Evolutionary conservation across 2,797 vertebrate species (phyloP).

Genomic region (Enteromius thamalakanensis): DNA sequence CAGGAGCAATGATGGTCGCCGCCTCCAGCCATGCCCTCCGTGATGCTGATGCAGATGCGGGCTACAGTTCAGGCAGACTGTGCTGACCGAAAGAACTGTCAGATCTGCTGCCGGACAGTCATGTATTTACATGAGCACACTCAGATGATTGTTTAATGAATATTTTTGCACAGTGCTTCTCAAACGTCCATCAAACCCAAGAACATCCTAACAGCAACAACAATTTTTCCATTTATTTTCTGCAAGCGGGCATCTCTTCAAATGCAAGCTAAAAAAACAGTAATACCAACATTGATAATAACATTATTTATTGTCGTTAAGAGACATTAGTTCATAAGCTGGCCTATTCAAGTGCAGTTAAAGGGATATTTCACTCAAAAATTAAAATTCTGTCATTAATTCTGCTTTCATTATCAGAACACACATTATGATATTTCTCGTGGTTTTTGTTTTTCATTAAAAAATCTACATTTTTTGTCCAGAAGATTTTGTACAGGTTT

Average conservation of each 20-base stretch:
- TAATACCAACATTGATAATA: not conserved
- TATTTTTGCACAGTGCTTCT: not conserved
- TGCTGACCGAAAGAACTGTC: conserved; percentile 14
- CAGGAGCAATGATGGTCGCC: conserved; percentile 28
- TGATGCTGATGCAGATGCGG: conserved; percentile 46
- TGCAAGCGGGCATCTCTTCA: not conserved
- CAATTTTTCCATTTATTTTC: not conserved
- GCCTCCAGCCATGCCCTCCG: conserved; percentile 38
- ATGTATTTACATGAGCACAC: not conserved
- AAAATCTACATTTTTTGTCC: not conserved
- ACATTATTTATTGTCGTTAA: not conserved
- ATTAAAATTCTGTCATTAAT: not conserved
- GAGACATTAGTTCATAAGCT: not conserved
- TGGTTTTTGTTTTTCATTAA: not conserved
- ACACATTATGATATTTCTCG: not conserved
- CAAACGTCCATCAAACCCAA: not conserved
- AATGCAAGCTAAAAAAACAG: not conserved
- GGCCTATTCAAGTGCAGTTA: not conserved
- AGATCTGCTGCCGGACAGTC: not conserved
- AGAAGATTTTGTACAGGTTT: not conserved
- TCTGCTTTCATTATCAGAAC: not conserved
- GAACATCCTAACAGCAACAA: not conserved
- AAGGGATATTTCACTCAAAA: not conserved
- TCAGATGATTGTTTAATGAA: not conserved
- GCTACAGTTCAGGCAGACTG: conserved; percentile 20